Evolutionary conservation across 1,140 invertebrate genomes (phyloP).

Genomic region (Epicauta chinensis): DNA sequence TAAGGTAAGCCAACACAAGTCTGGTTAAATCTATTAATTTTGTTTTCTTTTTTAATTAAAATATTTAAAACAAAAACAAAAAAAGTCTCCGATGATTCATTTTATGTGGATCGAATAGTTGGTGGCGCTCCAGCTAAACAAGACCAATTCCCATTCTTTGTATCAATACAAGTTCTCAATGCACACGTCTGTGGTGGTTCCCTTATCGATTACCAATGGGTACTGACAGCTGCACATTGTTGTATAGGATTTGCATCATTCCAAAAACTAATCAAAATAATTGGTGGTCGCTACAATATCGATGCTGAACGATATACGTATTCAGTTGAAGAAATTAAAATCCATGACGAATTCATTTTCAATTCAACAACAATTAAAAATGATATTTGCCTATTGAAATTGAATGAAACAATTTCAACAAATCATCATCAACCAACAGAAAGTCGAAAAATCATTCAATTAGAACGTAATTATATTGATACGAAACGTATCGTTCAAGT

Average conservation of each 20-base stretch:
- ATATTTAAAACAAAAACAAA: too few species aligned
- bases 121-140: background rate
- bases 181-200: constrained; percentile 48
- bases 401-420: too few species aligned
- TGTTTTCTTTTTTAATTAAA: too few species aligned
- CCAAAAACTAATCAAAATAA: constrained; percentile 22
- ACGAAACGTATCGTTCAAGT: constrained; percentile 29
- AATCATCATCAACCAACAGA: too few species aligned
- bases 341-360: constrained; percentile 39
- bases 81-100: too few species aligned
- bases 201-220: constrained; percentile 47
- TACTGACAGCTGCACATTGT: constrained; percentile 59
- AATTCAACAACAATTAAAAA: constrained; percentile 16
- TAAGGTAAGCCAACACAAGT: too few species aligned
- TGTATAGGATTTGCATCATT: constrained; percentile 30
- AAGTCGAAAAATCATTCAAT: too few species aligned
- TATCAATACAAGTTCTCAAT: constrained; percentile 17
- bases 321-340: constrained; percentile 38
- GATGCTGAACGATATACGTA: constrained; percentile 39
- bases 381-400: background rate
- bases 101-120: background rate
- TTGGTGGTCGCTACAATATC: constrained; percentile 43
- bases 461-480: too few species aligned
- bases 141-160: constrained; percentile 7
- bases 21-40: too few species aligned